phyloP scores from a whole-genome alignment of 2,888 invertebrate genomes.

The Allacma fusca region DNA sequence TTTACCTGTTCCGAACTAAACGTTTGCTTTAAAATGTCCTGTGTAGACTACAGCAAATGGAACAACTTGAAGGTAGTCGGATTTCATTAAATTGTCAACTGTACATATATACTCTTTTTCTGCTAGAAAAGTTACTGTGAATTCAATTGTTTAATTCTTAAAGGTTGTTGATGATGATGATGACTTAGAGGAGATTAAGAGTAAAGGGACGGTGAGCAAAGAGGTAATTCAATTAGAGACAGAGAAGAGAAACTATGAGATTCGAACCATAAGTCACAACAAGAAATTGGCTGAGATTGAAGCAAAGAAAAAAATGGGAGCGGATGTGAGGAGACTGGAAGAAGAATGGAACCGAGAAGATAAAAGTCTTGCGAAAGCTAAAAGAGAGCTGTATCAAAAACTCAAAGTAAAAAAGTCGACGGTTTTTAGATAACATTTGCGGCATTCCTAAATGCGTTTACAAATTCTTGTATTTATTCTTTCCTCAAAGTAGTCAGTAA shows the following conservation, averaged over 20 bases:
- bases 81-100: too few relatives aligned
- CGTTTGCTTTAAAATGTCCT: too few relatives aligned
- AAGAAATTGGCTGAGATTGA: conserved; percentile 75
- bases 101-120: too few relatives aligned
- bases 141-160: too few relatives aligned
- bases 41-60: conserved; percentile 37
- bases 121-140: too few relatives aligned
- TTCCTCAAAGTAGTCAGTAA: too few relatives aligned
- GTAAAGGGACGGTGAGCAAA: conserved; percentile 50
- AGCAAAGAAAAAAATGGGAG: conserved; percentile 77
- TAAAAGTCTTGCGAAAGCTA: conserved; percentile 71
- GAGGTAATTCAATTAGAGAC: conserved; percentile 65
- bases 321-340: conserved; percentile 66
- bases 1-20: too few relatives aligned
- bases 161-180: conserved; percentile 99
- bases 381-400: conserved; percentile 37
- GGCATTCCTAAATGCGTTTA: too few relatives aligned
- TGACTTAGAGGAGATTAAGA: conserved; percentile 91
- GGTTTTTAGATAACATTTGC: too few relatives aligned
- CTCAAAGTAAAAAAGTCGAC: too few relatives aligned
- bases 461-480: too few relatives aligned
- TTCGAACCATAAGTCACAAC: conserved; percentile 68
- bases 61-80: not conserved
- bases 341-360: conserved; percentile 76
- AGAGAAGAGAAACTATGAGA: conserved; percentile 74